These are phyloP conservation scores for Larimichthys polyactis DNA, from an alignment of 2,113 vertebrate genomes.

Conservation along the genomic window DNA sequence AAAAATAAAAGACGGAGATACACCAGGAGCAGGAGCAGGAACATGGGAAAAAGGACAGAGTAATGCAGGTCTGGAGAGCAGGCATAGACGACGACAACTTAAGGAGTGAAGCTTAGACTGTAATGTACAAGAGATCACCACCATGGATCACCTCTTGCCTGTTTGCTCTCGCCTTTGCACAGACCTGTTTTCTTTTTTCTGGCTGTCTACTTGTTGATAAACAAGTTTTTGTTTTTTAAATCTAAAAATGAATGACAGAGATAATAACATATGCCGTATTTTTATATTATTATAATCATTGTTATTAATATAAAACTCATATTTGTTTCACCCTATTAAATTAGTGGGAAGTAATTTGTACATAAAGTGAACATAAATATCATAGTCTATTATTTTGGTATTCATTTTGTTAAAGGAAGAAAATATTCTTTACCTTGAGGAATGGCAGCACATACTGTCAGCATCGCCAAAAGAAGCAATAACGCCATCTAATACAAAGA, in stretches of 20 bases:
- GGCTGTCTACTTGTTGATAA: not conserved
- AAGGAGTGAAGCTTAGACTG: too few relatives aligned
- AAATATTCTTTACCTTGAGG: constrained; percentile 43
- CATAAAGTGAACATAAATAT: not conserved
- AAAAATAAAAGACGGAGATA: too few relatives aligned
- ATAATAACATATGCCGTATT: not conserved
- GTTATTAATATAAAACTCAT: not conserved
- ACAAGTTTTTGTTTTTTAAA: too few relatives aligned
- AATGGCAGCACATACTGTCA: constrained; percentile 34
- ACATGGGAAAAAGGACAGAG: too few relatives aligned
- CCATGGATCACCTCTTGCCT: not conserved
- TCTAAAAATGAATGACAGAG: too few relatives aligned
- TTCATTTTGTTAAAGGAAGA: not conserved
- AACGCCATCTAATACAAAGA: constrained; percentile 54
- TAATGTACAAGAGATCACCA: too few relatives aligned
- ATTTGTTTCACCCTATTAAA: not conserved
- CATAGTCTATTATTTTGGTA: not conserved
- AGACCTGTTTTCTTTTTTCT: not conserved
- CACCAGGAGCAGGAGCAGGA: too few relatives aligned
- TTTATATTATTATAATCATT: not conserved
- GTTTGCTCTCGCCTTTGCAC: not conserved
- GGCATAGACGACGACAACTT: too few relatives aligned
- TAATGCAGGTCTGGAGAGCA: too few relatives aligned
- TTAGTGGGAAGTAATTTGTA: not conserved
- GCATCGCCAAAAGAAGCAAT: constrained; percentile 30